These are phyloP conservation scores for Pachycephala philippinensis DNA, from an alignment of 2,113 vertebrate species.

Conservation along the genomic window DNA sequence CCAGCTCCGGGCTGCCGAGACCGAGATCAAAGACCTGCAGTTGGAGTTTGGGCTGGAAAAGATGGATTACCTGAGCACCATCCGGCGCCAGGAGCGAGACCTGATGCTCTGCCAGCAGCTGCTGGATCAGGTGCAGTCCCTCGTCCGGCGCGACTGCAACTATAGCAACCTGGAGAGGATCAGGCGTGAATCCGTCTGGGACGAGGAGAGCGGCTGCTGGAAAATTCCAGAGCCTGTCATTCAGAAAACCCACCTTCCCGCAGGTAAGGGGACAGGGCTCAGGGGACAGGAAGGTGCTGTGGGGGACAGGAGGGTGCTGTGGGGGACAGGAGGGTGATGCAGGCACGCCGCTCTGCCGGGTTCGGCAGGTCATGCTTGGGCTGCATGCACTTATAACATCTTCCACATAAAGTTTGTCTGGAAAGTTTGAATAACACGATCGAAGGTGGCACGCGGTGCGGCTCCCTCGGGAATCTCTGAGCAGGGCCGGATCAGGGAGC, in stretches of 20 bases:
- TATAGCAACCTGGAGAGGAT: slow-evolving; percentile 86
- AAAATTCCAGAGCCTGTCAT: slow-evolving; percentile 80
- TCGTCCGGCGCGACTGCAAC: slow-evolving; percentile 83
- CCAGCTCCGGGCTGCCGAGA: slow-evolving; percentile 82
- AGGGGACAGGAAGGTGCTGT: slow-evolving; percentile 54
- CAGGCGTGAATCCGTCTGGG: slow-evolving; percentile 78
- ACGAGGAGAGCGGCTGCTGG: slow-evolving; percentile 82
- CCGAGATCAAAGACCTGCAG: slow-evolving; percentile 87
- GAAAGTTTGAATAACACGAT: neutral
- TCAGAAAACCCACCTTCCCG: slow-evolving; percentile 80
- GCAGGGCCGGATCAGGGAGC: fast-evolving
- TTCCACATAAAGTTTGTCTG: fast-evolving
- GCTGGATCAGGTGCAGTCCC: slow-evolving; percentile 79
- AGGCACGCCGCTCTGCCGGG: neutral
- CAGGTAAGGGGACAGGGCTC: slow-evolving; percentile 70
- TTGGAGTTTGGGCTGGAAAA: slow-evolving; percentile 85
- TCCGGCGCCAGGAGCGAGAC: slow-evolving; percentile 81
- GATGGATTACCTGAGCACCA: slow-evolving; percentile 81
- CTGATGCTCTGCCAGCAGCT: slow-evolving; percentile 79
- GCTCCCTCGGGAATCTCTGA: neutral
- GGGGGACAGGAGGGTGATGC: no score
- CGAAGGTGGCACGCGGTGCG: fast-evolving
- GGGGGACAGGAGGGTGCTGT: neutral
- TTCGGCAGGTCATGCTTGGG: fast-evolving
- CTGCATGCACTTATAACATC: fast-evolving